Evolutionary conservation across 2,797 vertebrate species (phyloP).

Genomic region (Ctenopoma kingsleyae): DNA sequence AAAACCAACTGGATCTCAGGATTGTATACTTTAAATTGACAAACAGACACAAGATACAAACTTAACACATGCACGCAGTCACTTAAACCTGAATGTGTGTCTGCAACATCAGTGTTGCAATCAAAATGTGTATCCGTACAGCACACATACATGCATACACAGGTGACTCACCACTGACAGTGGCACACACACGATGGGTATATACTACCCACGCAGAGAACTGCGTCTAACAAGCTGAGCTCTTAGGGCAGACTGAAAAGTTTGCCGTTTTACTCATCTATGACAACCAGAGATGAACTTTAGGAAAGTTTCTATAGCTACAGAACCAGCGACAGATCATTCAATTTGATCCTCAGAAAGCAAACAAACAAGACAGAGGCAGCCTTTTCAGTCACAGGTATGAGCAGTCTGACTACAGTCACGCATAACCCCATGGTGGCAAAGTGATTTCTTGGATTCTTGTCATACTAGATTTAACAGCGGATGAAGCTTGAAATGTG

Average conservation of each 20-base stretch:
- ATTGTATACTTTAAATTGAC: conserved; percentile 11
- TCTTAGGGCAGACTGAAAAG: conserved; percentile 1
- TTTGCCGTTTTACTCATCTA: conserved; percentile 12
- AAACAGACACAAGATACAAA: not conserved
- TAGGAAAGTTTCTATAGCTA: conserved; percentile 7
- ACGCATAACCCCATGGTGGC: conserved; percentile 16
- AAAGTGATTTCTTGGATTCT: conserved; percentile 35
- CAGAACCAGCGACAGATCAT: conserved; percentile 24
- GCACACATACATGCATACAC: not conserved
- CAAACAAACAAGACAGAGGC: conserved; percentile 3
- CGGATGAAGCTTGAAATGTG: conserved; percentile 35
- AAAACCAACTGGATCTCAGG: not conserved
- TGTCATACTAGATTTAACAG: conserved; percentile 29
- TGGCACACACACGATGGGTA: not conserved
- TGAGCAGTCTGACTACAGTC: not conserved
- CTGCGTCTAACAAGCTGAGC: conserved; percentile 24
- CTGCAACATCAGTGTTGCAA: not conserved
- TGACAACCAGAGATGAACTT: conserved; percentile 33
- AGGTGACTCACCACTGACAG: not conserved
- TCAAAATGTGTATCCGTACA: not conserved
- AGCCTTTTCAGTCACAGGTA: conserved; percentile 1
- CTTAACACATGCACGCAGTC: not conserved
- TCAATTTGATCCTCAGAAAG: conserved; percentile 20
- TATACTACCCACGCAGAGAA: not conserved
- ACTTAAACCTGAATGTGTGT: not conserved